Conservation (phyloP, 2,797 vertebrate genomes). For the Bucorvus abyssinicus region DNA sequence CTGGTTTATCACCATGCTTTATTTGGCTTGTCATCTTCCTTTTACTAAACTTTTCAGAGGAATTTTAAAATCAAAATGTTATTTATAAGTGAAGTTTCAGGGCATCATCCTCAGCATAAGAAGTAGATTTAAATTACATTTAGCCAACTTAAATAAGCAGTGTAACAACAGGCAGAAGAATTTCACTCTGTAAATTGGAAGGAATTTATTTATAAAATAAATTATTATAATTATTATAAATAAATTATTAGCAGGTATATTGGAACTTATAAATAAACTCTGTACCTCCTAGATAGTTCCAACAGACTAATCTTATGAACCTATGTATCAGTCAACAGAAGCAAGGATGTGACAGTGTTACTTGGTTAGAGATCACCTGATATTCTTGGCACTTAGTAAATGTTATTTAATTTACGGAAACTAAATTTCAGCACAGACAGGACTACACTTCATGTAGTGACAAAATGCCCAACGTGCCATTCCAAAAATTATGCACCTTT, state of each 20-base stretch:
- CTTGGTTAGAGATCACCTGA: not conserved
- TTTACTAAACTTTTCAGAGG: not conserved
- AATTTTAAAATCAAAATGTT: not conserved
- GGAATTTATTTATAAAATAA: constrained; percentile 20
- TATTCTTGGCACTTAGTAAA: not conserved
- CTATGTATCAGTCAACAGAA: not conserved
- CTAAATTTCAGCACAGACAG: not conserved
- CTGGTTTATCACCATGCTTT: not conserved
- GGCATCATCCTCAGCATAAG: not conserved
- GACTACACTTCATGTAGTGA: not conserved
- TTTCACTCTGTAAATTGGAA: not conserved
- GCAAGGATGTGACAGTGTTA: not conserved
- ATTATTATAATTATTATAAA: not conserved
- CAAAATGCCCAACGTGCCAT: not conserved
- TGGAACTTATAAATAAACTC: not conserved
- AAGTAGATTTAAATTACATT: not conserved
- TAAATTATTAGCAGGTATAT: constrained; percentile 6
- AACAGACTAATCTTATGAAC: not conserved
- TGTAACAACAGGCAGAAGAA: not conserved
- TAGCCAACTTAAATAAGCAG: not conserved
- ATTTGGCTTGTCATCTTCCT: not conserved
- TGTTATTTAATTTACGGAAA: not conserved
- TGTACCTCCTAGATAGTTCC: not conserved
- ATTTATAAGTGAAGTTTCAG: not conserved
- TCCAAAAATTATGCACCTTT: not conserved